Conservation (phyloP, 2,113 vertebrate species). For the Ivindomyrus marchei region DNA sequence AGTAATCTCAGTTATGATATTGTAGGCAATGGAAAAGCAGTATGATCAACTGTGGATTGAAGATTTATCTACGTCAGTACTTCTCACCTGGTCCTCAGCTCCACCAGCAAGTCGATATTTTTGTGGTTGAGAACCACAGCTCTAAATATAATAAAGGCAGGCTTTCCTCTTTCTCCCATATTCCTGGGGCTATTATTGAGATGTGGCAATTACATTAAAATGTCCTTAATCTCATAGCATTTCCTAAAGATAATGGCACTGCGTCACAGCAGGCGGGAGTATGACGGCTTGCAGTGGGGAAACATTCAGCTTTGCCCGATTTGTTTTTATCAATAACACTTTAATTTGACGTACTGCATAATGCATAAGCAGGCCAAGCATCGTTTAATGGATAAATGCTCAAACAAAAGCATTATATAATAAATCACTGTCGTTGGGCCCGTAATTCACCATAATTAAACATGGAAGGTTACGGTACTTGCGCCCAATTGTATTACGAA, state of each 20-base stretch:
- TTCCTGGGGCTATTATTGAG: not conserved
- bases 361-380: constrained; percentile 60
- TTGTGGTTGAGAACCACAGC: not conserved
- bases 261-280: constrained; percentile 31
- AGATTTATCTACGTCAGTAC: not conserved
- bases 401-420: constrained; percentile 60
- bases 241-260: constrained; percentile 31
- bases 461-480: constrained; percentile 62
- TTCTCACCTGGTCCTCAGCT: not conserved
- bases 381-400: constrained; percentile 65
- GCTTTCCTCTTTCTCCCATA: not conserved
- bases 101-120: not conserved
- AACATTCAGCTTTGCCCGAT: constrained; percentile 58
- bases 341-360: constrained; percentile 70
- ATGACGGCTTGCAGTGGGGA: constrained; percentile 49
- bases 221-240: constrained; percentile 22
- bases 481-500: constrained; percentile 51
- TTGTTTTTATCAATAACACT: constrained; percentile 66
- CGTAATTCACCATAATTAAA: constrained; percentile 62
- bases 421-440: constrained; percentile 65
- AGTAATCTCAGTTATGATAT: constrained; percentile 8
- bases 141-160: not conserved
- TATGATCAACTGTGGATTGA: not conserved
- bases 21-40: not conserved
- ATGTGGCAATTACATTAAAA: constrained; percentile 31